A percentile compares a stretch with the other conserved stretches of the same genome.
These are phyloP conservation scores for Entomobrya multifasciata DNA, from an alignment of 2,888 invertebrate species.

Conservation along the genomic window DNA sequence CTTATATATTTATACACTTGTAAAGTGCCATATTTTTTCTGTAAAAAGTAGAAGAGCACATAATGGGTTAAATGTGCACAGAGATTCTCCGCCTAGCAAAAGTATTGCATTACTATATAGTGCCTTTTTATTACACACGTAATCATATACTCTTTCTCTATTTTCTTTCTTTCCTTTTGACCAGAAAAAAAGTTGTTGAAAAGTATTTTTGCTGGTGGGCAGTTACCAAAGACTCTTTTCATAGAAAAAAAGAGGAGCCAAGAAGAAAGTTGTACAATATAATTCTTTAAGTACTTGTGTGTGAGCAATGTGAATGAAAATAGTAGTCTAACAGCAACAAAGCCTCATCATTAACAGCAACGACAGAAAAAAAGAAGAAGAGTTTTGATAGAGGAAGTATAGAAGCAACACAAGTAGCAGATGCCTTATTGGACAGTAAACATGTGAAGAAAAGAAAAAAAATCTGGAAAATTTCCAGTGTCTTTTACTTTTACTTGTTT, in stretches of 20 bases:
- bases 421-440: constrained; percentile 54
- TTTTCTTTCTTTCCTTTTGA: constrained; percentile 18
- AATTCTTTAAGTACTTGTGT: constrained; percentile 43
- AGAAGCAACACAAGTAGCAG: constrained; percentile 48
- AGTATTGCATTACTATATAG: too few relatives aligned
- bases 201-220: constrained; percentile 67
- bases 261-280: constrained; percentile 59
- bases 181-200: constrained; percentile 53
- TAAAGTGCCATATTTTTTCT: background rate
- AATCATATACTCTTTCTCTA: background rate
- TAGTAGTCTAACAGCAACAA: constrained; percentile 30
- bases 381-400: constrained; percentile 40
- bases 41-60: too few relatives aligned
- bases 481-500: background rate
- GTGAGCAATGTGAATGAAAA: background rate
- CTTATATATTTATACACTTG: too few relatives aligned
- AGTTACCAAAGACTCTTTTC: constrained; percentile 47
- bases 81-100: too few relatives aligned
- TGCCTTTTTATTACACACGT: background rate
- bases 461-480: constrained; percentile 10
- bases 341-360: constrained; percentile 21
- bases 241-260: constrained; percentile 17
- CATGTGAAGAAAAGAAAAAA: constrained; percentile 26
- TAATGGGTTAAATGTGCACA: too few relatives aligned
- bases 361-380: constrained; percentile 1